phyloP scores from a whole-genome alignment of 2,888 invertebrate species.

The Timema cristinae region DNA sequence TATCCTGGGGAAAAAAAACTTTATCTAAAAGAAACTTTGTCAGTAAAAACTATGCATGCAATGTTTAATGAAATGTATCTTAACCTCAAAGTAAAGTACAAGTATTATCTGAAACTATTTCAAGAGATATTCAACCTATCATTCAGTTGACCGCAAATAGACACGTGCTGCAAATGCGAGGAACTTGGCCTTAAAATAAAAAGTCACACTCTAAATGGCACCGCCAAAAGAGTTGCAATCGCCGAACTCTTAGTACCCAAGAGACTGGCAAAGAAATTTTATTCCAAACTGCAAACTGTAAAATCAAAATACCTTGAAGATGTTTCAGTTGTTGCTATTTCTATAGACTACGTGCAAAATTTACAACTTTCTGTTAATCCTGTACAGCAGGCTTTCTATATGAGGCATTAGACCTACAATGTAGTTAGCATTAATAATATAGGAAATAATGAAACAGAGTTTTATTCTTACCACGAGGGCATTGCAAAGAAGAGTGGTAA shows the following conservation, averaged over 20 bases:
- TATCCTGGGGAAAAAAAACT: not conserved
- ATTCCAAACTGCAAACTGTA: not conserved
- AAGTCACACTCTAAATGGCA: not conserved
- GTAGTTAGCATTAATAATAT: not conserved
- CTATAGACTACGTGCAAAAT: slow-evolving; percentile 7
- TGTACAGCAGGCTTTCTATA: not conserved
- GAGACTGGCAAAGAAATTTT: not conserved
- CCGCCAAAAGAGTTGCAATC: not conserved
- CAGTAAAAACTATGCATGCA: slow-evolving; percentile 8
- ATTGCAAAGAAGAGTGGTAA: not conserved
- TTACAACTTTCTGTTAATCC: not conserved
- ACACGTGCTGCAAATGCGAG: not conserved
- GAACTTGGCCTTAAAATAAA: not conserved
- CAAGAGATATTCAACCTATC: not conserved
- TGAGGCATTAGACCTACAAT: not conserved
- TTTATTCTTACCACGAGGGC: not conserved
- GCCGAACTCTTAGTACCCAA: not conserved
- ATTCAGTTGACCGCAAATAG: not conserved
- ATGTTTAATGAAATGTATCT: not conserved
- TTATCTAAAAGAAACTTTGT: not conserved
- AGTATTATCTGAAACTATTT: not conserved
- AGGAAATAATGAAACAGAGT: not conserved
- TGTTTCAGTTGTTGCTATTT: not conserved
- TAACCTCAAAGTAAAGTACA: not conserved
- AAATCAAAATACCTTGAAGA: slow-evolving; percentile 5